A percentile compares a stretch with the other conserved stretches of the same genome.
phyloP scores from a whole-genome alignment of 2,888 invertebrate genomes.

The Drosophila limbata region DNA sequence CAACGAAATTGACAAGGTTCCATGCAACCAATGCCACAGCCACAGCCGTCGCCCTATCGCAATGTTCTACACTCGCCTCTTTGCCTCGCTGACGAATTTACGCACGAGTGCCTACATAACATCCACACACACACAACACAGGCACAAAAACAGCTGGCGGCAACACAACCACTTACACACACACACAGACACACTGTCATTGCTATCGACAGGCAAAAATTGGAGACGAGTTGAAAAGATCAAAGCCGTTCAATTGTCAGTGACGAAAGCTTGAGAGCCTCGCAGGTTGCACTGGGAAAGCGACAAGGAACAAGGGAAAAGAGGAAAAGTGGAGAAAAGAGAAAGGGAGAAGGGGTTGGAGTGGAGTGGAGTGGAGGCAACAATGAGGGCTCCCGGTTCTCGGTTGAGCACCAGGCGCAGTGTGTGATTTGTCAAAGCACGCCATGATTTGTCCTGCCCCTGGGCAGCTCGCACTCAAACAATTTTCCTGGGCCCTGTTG shows the following conservation, averaged over 20 bases:
- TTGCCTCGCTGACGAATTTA: constrained; percentile 28
- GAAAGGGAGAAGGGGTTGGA: background rate
- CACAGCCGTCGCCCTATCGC: constrained; percentile 48
- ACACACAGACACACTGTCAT: constrained; percentile 33
- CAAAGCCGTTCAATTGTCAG: constrained; percentile 78
- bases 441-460: constrained; percentile 47
- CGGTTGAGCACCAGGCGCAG: constrained; percentile 37
- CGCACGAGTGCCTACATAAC: constrained; percentile 64
- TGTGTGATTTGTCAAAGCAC: constrained; percentile 75
- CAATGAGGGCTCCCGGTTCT: constrained; percentile 21
- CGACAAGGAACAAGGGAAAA: too few relatives aligned
- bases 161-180: constrained; percentile 23
- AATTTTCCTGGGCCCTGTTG: constrained; percentile 27
- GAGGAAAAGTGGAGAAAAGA: background rate
- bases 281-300: constrained; percentile 12
- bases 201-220: constrained; percentile 77
- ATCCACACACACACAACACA: constrained; percentile 20
- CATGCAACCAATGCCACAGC: constrained; percentile 70
- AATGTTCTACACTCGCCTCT: constrained; percentile 33
- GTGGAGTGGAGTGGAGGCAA: constrained; percentile 3
- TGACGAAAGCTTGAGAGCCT: constrained; percentile 49
- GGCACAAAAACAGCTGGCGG: constrained; percentile 31
- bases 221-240: constrained; percentile 77
- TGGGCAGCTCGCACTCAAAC: constrained; percentile 38
- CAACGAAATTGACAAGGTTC: constrained; percentile 80